These are phyloP conservation scores for Drosophila repletoides DNA, from an alignment of 1,140 invertebrate species.

Conservation along the genomic window DNA sequence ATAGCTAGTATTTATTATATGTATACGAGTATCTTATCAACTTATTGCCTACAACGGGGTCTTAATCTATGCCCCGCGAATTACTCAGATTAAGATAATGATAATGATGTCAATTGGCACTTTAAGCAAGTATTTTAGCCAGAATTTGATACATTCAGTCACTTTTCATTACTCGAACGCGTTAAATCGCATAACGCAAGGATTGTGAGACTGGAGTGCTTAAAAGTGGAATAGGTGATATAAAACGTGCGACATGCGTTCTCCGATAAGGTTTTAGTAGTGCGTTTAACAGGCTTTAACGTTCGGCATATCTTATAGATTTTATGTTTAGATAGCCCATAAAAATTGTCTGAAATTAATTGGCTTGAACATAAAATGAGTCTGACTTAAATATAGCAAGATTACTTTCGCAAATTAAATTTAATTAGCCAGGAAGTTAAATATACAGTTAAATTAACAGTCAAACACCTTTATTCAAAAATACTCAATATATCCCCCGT, in stretches of 20 bases:
- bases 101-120: constrained; percentile 56
- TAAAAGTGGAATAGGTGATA: constrained; percentile 44
- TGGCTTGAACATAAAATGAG: neutral
- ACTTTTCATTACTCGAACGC: constrained; percentile 39
- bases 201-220: constrained; percentile 14
- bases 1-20: constrained; percentile 44
- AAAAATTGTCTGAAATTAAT: no score
- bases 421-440: neutral
- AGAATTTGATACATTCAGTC: constrained; percentile 50
- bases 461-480: no score
- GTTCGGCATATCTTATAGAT: no score
- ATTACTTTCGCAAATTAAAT: neutral
- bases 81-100: constrained; percentile 35
- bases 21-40: constrained; percentile 66
- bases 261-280: constrained; percentile 24
- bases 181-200: constrained; percentile 28
- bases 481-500: no score
- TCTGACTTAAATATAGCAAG: neutral
- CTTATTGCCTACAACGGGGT: constrained; percentile 34
- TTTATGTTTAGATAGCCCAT: no score
- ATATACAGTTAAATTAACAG: neutral
- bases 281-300: no score
- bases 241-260: constrained; percentile 17
- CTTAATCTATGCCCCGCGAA: constrained; percentile 56
- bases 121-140: constrained; percentile 23